Evolutionary conservation across 2,113 vertebrate species (phyloP), one percentile per base, ranked within the genome.

Genomic region (Corythornis cristatus): DNA sequence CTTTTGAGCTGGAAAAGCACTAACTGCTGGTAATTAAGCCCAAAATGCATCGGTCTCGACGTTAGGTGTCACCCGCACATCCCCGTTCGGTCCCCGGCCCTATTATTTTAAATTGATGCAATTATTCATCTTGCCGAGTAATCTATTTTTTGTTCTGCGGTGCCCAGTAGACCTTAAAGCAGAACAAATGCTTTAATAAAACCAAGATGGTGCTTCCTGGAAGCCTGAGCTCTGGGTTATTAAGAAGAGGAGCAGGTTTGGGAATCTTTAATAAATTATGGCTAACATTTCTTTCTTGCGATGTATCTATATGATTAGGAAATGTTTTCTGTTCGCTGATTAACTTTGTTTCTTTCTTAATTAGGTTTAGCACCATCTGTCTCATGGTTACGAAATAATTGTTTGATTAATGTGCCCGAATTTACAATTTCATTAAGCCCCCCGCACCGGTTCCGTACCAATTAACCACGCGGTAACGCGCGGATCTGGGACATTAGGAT

Each of bases 271-370:
- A 96, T 96, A 93, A 95, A 90, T 48, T 51, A 68, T 79, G 65
- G 40, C 46, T 94, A 64, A 51, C 91, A 95, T 93, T 96, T 88
- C 93, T 97, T 91, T 33, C 95, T 76, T 29, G 86, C 22, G 56
- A 57, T 31, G 45, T 22, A 90, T 75, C 75, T 79, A 54, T 96
- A 85, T 80, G 95, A 97, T 97, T 95, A 96, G 95, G 46, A 86
- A 97, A 93, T 88, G 93, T 95, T 95, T 93, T 96, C 96, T 86
- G 90, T 66, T 96, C 89, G 0, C 97, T 97, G 96, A 97, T 98
- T 97, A 97, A 96, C 97, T 97, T 97, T 97, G 97, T 97, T 98
- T 98, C 97, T 97, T 97, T 93, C 96, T 96, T 97, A 96, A 98
- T 97, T 97, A 92, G 93, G 90, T 96, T 96, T 96, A 97, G 89